phyloP scores from a whole-genome alignment of 2,888 invertebrate genomes.

The Formica aserva region DNA sequence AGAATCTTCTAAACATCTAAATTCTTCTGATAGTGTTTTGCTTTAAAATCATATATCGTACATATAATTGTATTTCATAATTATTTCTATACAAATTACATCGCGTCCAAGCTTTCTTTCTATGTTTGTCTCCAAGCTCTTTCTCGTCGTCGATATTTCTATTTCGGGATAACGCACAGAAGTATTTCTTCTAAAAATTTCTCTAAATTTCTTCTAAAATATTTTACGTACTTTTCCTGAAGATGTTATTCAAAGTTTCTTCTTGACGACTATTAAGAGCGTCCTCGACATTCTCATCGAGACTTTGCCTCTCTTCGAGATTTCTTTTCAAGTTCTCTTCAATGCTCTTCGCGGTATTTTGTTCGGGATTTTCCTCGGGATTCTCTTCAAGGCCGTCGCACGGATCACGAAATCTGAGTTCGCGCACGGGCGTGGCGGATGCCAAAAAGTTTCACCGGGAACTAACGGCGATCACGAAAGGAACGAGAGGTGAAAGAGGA shows the following conservation, averaged over 20 bases:
- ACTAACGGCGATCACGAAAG: slow-evolving; percentile 64
- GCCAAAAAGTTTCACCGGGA: slow-evolving; percentile 72
- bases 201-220: slow-evolving; percentile 1
- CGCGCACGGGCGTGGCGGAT: slow-evolving; percentile 69
- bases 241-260: not conserved
- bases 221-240: slow-evolving; percentile 1
- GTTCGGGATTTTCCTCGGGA: slow-evolving; percentile 56
- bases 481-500: slow-evolving; percentile 27
- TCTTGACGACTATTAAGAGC: not conserved
- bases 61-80: not conserved
- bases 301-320: not conserved
- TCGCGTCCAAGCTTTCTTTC: not conserved
- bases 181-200: not conserved
- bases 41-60: not conserved
- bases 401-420: slow-evolving; percentile 48
- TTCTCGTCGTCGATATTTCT: not conserved
- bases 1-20: not conserved
- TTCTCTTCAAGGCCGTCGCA: slow-evolving; percentile 59
- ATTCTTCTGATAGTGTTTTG: not conserved
- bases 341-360: slow-evolving; percentile 4
- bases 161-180: not conserved
- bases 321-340: not conserved
- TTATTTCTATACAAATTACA: not conserved
- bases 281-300: slow-evolving; percentile 1
- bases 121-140: not conserved